Base-by-base conservation (phyloP, 1,140 invertebrate species). In the Zelostemma sp. region DNA sequence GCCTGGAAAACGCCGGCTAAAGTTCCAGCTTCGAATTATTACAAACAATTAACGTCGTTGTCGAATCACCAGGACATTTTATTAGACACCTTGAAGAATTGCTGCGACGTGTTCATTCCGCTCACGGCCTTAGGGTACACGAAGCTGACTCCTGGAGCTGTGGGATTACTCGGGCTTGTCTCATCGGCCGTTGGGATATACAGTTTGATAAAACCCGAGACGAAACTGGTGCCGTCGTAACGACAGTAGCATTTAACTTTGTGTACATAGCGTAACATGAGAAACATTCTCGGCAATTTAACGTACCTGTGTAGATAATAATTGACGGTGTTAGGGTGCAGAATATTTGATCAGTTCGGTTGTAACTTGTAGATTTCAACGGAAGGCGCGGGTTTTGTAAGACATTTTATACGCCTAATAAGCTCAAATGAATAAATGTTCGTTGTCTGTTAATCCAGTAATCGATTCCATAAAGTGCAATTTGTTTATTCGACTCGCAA, bases 71-170 rank as follows among this genome's bases (percentile, higher is more conserved):
- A 88, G 74, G 88, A 90, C 76, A 82, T 96, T 2, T 84, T 92
- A 58, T 86, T 95, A 45, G 94, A 96, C 82, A 91, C 92, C 1
- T 65, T 94, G 1, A 96, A 95, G 78, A 96, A 96, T 87, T 80
- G 87, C n/a, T 93, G 92, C 86, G 95, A 97, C 81, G 75, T 96
- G 25, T 92, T 94, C 54, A 91, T 97, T 75, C 94, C 94, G 0
- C 82, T 96, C 41, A 91, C 92, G 51, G 90, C 90, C 43, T 82
- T 96, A 57, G 93, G 93, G 0, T 90, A 91, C 77, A 87, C 91
- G 0, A 91, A 91, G 68, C 79, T 95, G 1, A 93, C 90, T 68
- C 91, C 93, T 5, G 90, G 91, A 57, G 87, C 89, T 41, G 87
- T 95, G 64, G 94, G 95, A 17, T 59, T 92, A 4, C 76, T 94